Percentiles rank a stretch among this genome's conserved stretches.
Conservation (phyloP, 2,113 vertebrate species). For the cattle (Bos taurus) region ARS-UCD2.0 NC_037328.1:58709501-58710000, state of each 20-base stretch:
- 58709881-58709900: background rate
- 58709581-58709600: background rate
- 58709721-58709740: background rate
- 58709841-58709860: background rate
- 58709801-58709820: background rate
- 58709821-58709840: background rate
- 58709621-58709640: background rate
- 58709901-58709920: background rate
- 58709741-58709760: background rate
- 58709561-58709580: background rate
- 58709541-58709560: background rate
- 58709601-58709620: background rate
- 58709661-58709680: background rate
- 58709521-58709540: background rate
- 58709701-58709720: background rate
- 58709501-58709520: background rate
- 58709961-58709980: background rate
- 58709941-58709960: background rate
- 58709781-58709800: background rate
- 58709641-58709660: background rate
- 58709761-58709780: background rate
- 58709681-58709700: background rate
- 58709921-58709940: background rate
- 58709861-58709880: background rate
- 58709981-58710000: slow-evolving; percentile 8